Percentiles rank a stretch among this genome's conserved stretches.
phyloP scores from a whole-genome alignment of 2,797 vertebrate species.

The Vespertilio murinus region DNA sequence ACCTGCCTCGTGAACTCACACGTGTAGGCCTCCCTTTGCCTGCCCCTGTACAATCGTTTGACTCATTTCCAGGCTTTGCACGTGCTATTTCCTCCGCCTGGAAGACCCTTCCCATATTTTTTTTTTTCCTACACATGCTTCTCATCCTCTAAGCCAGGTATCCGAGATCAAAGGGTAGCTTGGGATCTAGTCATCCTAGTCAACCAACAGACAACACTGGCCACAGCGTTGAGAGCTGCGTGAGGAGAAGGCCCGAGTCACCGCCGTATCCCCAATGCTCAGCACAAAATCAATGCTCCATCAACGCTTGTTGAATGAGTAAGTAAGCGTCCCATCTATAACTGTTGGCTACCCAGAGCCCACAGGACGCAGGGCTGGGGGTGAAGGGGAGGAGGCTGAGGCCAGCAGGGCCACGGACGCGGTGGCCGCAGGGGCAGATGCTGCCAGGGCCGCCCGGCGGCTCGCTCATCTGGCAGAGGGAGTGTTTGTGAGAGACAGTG shows the following conservation, averaged over 20 bases:
- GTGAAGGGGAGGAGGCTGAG: slow-evolving; percentile 63
- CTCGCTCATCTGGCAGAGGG: slow-evolving; percentile 52
- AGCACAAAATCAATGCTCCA: slow-evolving; percentile 74
- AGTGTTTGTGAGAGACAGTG: slow-evolving; percentile 58
- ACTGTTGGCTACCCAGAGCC: too few relatives aligned
- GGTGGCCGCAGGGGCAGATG: not conserved
- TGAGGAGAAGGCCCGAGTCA: slow-evolving; percentile 60
- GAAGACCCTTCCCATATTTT: not conserved
- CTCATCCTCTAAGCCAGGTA: not conserved
- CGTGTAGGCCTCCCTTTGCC: not conserved
- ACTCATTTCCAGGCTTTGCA: not conserved
- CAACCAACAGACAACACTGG: not conserved
- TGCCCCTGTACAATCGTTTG: not conserved
- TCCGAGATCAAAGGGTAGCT: slow-evolving; percentile 23
- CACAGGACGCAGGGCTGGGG: slow-evolving; percentile 66
- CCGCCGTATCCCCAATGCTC: slow-evolving; percentile 62
- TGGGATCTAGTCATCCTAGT: not conserved
- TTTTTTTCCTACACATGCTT: not conserved
- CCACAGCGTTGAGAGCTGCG: not conserved
- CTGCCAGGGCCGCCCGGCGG: slow-evolving; percentile 9
- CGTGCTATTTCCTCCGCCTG: slow-evolving; percentile 13
- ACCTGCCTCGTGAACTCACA: not conserved
- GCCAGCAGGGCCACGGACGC: slow-evolving; percentile 34
- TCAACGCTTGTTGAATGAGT: not conserved
- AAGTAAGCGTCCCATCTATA: not conserved